phyloP scores from a whole-genome alignment of 2,888 invertebrate genomes.

The Drosophila borborema region DNA sequence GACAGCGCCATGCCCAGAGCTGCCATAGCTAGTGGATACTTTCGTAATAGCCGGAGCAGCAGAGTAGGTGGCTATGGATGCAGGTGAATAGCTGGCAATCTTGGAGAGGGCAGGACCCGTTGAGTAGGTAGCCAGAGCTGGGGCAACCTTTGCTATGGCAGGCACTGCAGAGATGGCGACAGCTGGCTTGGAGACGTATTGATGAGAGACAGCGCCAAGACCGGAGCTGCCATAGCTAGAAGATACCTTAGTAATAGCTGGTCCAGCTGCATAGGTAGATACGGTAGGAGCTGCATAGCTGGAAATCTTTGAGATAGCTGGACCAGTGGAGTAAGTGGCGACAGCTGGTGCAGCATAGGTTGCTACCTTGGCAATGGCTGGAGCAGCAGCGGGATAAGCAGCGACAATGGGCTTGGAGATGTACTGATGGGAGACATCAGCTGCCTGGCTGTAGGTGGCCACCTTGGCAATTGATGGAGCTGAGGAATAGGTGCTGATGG shows the following conservation, averaged over 20 bases:
- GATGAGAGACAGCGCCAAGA: conserved; percentile 38
- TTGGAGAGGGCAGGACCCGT: conserved; percentile 52
- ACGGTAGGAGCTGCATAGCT: conserved; percentile 56
- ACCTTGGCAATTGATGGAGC: conserved; percentile 53
- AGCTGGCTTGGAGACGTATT: conserved; percentile 54
- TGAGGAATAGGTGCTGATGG: conserved; percentile 30
- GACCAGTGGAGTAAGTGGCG: conserved; percentile 21
- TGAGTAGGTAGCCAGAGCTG: conserved; percentile 50
- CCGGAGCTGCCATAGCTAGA: conserved; percentile 32
- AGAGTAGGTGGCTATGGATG: conserved; percentile 55
- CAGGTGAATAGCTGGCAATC: conserved; percentile 42
- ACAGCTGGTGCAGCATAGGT: conserved; percentile 24
- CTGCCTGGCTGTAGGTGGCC: conserved; percentile 53
- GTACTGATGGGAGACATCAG: conserved; percentile 66
- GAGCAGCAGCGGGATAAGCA: conserved; percentile 51
- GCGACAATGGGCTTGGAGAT: conserved; percentile 59
- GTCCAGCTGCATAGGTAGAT: conserved; percentile 52
- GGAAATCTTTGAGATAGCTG: conserved; percentile 48
- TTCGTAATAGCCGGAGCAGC: conserved; percentile 60
- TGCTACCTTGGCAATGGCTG: conserved; percentile 19
- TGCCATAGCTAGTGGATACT: conserved; percentile 47
- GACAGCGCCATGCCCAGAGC: conserved; percentile 15
- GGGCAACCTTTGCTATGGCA: conserved; percentile 48
- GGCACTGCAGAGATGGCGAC: conserved; percentile 63
- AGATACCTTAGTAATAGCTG: conserved; percentile 59